phyloP scores from a whole-genome alignment of 2,113 vertebrate genomes.

The Pituophis catenifer region DNA sequence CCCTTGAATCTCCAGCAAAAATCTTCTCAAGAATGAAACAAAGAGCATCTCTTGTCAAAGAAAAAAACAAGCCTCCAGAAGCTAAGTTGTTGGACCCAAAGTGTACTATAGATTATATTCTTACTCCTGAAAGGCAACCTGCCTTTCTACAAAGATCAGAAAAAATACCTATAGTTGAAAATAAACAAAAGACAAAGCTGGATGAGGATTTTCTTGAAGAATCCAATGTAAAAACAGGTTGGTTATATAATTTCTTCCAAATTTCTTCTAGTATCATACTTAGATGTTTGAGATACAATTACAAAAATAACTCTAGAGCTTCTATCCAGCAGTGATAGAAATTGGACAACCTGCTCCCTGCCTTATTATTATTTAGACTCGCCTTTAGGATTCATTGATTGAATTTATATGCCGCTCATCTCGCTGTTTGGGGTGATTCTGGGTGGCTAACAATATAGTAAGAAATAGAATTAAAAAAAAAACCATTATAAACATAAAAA shows the following conservation, averaged over 20 bases:
- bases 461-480: neutral
- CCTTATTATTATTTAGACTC: neutral
- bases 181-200: rapidly evolving
- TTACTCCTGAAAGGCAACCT: neutral
- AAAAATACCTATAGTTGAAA: rapidly evolving
- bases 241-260: neutral
- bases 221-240: rapidly evolving
- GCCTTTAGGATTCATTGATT: neutral
- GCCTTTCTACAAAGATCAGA: rapidly evolving
- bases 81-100: rapidly evolving
- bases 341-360: neutral
- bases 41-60: neutral
- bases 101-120: neutral
- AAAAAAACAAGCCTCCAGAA: rapidly evolving
- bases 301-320: rapidly evolving
- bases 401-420: neutral
- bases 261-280: neutral
- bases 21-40: constrained; percentile 51
- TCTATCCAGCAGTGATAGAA: too few relatives aligned
- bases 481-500: neutral
- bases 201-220: rapidly evolving
- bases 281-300: rapidly evolving
- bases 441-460: neutral
- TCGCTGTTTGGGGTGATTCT: neutral
- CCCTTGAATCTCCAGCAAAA: constrained; percentile 36